Evolutionary conservation across 2,797 vertebrate genomes (phyloP).

Genomic region (Poeciliopsis infans): DNA sequence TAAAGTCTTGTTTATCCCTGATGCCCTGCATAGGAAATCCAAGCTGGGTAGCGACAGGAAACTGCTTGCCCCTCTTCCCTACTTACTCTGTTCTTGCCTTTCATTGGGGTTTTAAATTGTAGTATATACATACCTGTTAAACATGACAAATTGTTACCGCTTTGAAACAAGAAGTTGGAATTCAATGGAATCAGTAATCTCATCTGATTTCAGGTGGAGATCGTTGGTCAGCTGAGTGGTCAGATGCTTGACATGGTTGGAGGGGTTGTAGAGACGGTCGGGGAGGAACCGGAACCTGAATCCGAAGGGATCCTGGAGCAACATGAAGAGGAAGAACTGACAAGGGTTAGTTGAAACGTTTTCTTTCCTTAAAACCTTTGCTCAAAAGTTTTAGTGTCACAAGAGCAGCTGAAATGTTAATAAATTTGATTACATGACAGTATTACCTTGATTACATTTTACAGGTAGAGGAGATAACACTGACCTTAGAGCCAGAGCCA

Average conservation of each 20-base stretch:
- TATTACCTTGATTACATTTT: not conserved
- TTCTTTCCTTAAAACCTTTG: not conserved
- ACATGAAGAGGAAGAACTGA: conserved; percentile 76
- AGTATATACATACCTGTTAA: not conserved
- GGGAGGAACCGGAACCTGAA: conserved; percentile 82
- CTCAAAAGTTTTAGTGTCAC: not conserved
- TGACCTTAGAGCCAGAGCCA: conserved; percentile 89
- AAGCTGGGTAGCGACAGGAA: conserved; percentile 7
- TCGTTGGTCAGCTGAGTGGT: conserved; percentile 81
- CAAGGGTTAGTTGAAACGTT: conserved; percentile 55
- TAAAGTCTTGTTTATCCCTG: conserved; percentile 19
- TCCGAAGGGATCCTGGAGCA: conserved; percentile 81
- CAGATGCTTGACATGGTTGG: conserved; percentile 80
- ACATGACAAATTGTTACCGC: not conserved
- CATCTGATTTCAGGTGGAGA: conserved; percentile 77
- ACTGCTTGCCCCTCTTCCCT: conserved; percentile 26
- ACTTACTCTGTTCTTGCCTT: not conserved
- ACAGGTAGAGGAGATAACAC: conserved; percentile 87
- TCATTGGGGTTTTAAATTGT: conserved; percentile 11
- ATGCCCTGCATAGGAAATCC: conserved; percentile 30
- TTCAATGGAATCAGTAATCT: not conserved
- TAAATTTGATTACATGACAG: not conserved
- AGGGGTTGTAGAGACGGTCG: conserved; percentile 69
- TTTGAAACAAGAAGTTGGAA: not conserved
- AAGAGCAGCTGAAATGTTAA: not conserved